Percentiles rank a stretch among this genome's conserved stretches.
These are phyloP conservation scores for Hoplodrina ambigua DNA, from an alignment of 2,888 invertebrate genomes.

Conservation along the genomic window DNA sequence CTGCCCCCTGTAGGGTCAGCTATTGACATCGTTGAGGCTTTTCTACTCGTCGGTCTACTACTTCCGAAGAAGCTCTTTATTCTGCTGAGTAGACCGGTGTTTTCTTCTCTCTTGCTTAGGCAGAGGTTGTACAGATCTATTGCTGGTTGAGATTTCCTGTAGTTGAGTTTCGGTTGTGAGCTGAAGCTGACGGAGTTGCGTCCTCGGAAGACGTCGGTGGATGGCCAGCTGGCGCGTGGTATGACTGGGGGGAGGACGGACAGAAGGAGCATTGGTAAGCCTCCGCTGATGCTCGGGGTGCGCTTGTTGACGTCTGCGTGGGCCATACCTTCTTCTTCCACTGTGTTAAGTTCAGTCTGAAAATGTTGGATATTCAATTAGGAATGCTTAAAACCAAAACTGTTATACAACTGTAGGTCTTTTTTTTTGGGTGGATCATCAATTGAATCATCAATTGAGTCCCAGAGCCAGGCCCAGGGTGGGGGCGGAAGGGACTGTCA, in stretches of 20 bases:
- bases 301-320: conserved; percentile 73
- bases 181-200: conserved; percentile 92
- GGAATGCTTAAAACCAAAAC: no score
- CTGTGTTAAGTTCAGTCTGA: conserved; percentile 85
- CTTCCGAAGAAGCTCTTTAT: conserved; percentile 92
- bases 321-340: conserved; percentile 82
- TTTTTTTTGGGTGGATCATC: no score
- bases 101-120: conserved; percentile 89
- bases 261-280: conserved; percentile 92
- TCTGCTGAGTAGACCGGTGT: conserved; percentile 89
- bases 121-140: conserved; percentile 91
- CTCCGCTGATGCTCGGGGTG: conserved; percentile 93
- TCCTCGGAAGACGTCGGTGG: conserved; percentile 92
- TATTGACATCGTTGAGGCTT: conserved; percentile 92
- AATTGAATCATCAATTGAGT: no score
- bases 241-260: conserved; percentile 94
- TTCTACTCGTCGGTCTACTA: conserved; percentile 92
- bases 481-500: no score
- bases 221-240: conserved; percentile 94
- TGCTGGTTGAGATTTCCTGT: conserved; percentile 89
- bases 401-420: no score
- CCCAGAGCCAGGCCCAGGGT: no score
- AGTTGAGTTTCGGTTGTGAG: conserved; percentile 92
- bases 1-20: conserved; percentile 90
- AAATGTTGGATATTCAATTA: conserved; percentile 32